Conservation (phyloP, 2,113 vertebrate genomes). For the Epinephelus lanceolatus region DNA sequence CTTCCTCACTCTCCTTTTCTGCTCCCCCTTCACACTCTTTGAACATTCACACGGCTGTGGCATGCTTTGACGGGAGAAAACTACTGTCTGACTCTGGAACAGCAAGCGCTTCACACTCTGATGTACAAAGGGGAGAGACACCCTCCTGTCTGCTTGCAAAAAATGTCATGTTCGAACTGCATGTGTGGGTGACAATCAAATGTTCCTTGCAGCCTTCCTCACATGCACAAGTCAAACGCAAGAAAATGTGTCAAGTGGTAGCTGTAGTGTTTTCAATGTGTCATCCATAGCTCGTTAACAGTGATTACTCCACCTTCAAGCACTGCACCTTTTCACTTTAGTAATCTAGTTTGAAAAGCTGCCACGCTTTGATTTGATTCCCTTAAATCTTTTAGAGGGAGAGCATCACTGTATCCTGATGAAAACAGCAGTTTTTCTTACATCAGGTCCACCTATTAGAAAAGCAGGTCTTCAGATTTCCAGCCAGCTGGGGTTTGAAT, state of each 20-base stretch:
- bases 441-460: constrained; percentile 28
- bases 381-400: not conserved
- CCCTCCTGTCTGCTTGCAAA: not conserved
- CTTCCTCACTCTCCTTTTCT: constrained; percentile 26
- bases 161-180: constrained; percentile 8
- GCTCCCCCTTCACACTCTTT: constrained; percentile 30
- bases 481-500: constrained; percentile 1
- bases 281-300: not conserved
- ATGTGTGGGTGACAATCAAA: constrained; percentile 10
- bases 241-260: not conserved
- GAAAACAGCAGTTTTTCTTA: constrained; percentile 36
- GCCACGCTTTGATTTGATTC: not conserved
- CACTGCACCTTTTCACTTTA: not conserved
- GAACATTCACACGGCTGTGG: constrained; percentile 14
- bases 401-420: not conserved
- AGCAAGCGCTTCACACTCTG: not conserved
- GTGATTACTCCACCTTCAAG: not conserved
- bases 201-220: not conserved
- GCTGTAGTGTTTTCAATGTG: constrained; percentile 5
- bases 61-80: constrained; percentile 2
- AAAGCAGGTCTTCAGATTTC: constrained; percentile 27
- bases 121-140: constrained; percentile 1
- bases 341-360: not conserved
- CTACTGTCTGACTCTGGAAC: not conserved
- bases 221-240: not conserved